Evolutionary conservation across 1,140 invertebrate species (phyloP).

Genomic region (Macrobrachium rosenbergii): DNA sequence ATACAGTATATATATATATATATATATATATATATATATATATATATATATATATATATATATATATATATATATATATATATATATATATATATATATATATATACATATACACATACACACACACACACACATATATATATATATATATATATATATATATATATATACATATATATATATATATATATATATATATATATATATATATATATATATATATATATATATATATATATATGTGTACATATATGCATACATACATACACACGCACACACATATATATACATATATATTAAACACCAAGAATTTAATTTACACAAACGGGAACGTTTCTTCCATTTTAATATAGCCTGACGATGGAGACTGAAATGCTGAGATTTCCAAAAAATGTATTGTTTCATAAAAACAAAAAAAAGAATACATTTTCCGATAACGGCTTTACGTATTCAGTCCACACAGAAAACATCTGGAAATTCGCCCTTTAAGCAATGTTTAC

Average conservation of each 20-base stretch:
- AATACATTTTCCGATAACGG: too few species aligned
- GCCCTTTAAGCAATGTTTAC: too few species aligned
- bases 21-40: too few species aligned
- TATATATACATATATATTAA: not conserved
- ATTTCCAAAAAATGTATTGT: too few species aligned
- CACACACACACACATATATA: not conserved
- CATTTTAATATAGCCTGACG: too few species aligned
- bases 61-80: too few species aligned
- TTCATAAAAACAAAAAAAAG: too few species aligned
- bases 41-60: not conserved
- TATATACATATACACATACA: conserved; percentile 4
- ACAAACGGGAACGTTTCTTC: too few species aligned
- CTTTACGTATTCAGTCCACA: too few species aligned
- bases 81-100: conserved; percentile 19
- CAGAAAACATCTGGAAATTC: too few species aligned
- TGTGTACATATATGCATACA: not conserved
- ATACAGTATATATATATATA: conserved; percentile 18
- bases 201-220: not conserved
- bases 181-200: not conserved
- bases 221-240: conserved; percentile 14
- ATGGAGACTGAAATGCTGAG: too few species aligned
- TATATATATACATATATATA: not conserved
- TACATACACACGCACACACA: not conserved
- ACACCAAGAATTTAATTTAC: too few species aligned
- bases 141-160: conserved; percentile 13